A percentile compares a stretch with the other conserved stretches of the same genome.
Evolutionary conservation across 2,888 invertebrate species (phyloP).

Genomic region (Meiosimyza decipiens): DNA sequence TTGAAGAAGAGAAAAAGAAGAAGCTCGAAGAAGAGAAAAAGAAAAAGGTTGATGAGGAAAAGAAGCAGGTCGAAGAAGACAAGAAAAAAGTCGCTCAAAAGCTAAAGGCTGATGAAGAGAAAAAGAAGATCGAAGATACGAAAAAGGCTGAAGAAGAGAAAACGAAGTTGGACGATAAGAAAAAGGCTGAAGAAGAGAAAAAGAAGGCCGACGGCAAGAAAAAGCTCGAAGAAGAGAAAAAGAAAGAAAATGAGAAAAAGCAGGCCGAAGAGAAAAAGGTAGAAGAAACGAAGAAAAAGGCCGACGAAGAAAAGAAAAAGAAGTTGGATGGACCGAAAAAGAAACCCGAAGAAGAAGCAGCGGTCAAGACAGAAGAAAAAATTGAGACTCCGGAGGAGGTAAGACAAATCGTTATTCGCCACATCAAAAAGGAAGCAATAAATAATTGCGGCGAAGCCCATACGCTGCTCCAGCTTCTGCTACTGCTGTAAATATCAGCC

Average conservation of each 20-base stretch:
- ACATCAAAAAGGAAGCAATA: conserved; percentile 45
- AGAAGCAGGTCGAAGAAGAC: conserved; percentile 54
- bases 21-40: conserved; percentile 35
- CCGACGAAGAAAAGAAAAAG: conserved; percentile 64
- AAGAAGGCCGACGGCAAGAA: conserved; percentile 69
- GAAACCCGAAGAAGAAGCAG: conserved; percentile 61
- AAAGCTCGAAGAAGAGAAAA: conserved; percentile 54
- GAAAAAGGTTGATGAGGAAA: conserved; percentile 42
- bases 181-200: conserved; percentile 43
- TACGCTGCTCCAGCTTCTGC: background rate
- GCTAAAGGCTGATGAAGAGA: conserved; percentile 66
- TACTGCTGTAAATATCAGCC: background rate
- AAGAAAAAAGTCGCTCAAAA: conserved; percentile 66
- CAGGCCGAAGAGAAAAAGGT: conserved; percentile 58
- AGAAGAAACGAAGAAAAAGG: conserved; percentile 66
- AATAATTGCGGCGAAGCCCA: too few species aligned
- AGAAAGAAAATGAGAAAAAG: conserved; percentile 42
- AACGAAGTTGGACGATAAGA: conserved; percentile 47
- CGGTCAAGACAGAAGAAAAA: conserved; percentile 46
- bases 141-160: conserved; percentile 62
- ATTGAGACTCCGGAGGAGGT: conserved; percentile 50
- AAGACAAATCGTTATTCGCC: conserved; percentile 31
- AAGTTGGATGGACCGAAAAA: conserved; percentile 67
- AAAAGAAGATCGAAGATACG: conserved; percentile 60
- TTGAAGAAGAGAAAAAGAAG: conserved; percentile 31